These are phyloP conservation scores for Saccostrea echinata DNA, from an alignment of 1,140 invertebrate species.

Conservation along the genomic window DNA sequence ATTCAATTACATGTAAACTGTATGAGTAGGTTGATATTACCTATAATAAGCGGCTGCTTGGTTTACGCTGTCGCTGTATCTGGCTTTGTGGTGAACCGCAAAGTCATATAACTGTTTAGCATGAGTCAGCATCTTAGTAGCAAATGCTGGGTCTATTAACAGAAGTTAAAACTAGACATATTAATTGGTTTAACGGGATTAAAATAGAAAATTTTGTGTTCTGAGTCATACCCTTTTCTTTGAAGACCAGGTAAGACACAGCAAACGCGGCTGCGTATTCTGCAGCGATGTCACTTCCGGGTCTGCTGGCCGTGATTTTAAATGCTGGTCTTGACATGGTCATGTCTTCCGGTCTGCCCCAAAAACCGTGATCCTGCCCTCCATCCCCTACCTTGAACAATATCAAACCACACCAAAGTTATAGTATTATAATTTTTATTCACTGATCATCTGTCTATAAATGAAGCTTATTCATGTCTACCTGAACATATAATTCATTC, in stretches of 20 bases:
- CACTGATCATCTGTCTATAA: too few species aligned
- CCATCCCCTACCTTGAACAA: slow-evolving; percentile 68
- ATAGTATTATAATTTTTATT: too few species aligned
- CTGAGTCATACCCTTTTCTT: slow-evolving; percentile 78
- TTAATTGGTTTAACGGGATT: not conserved
- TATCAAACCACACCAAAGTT: too few species aligned
- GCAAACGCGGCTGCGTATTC: slow-evolving; percentile 73
- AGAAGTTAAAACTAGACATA: not conserved
- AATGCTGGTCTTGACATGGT: slow-evolving; percentile 68
- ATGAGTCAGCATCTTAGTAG: slow-evolving; percentile 81
- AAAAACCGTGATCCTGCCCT: slow-evolving; percentile 67
- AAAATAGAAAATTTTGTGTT: not conserved
- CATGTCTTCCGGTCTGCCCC: slow-evolving; percentile 73
- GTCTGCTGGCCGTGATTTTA: slow-evolving; percentile 60
- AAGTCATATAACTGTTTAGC: slow-evolving; percentile 84
- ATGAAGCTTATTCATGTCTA: slow-evolving; percentile 21
- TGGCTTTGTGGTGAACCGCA: slow-evolving; percentile 82
- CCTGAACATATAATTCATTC: slow-evolving; percentile 67
- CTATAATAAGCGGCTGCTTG: slow-evolving; percentile 65
- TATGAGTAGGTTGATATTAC: slow-evolving; percentile 18
- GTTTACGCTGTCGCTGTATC: slow-evolving; percentile 78
- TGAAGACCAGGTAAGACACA: slow-evolving; percentile 66
- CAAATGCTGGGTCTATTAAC: slow-evolving; percentile 80
- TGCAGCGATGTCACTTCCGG: slow-evolving; percentile 72
- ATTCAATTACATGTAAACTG: too few species aligned